These are phyloP conservation scores for Orcinus orca DNA, from an alignment of 2,113 vertebrate genomes.

Conservation along the genomic window DNA sequence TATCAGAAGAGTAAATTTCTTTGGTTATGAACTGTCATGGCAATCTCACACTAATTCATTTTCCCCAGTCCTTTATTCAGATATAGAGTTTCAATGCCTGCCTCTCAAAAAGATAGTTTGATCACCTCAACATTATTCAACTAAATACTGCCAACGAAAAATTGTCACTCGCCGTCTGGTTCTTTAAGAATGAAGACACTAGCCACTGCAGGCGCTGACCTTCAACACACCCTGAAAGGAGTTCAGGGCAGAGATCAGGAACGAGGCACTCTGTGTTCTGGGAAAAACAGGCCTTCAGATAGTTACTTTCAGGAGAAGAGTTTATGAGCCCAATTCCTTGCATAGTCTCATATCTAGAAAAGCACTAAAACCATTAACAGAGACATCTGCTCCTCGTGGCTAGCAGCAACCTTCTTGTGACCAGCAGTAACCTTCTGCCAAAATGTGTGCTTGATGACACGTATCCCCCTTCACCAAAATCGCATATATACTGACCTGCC, in stretches of 20 bases:
- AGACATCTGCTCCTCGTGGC: not conserved
- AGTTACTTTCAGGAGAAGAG: not conserved
- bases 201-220: not conserved
- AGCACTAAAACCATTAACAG: not conserved
- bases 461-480: not conserved
- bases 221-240: not conserved
- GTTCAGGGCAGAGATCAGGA: not conserved
- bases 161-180: not conserved
- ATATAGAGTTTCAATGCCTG: not conserved
- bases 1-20: not conserved
- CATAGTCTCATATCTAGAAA: not conserved
- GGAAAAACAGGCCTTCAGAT: not conserved
- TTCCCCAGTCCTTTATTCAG: not conserved
- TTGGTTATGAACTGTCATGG: not conserved
- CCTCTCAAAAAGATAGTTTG: not conserved
- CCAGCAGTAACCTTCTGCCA: not conserved
- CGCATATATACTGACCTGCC: not conserved
- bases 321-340: not conserved
- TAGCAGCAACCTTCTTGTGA: not conserved
- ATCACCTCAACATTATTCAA: not conserved
- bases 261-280: not conserved
- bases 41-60: not conserved
- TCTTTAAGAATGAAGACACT: not conserved
- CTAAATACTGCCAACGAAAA: not conserved
- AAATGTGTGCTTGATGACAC: not conserved